phyloP scores from a whole-genome alignment of 2,888 invertebrate genomes.

The Ecliptopera silaceata region DNA sequence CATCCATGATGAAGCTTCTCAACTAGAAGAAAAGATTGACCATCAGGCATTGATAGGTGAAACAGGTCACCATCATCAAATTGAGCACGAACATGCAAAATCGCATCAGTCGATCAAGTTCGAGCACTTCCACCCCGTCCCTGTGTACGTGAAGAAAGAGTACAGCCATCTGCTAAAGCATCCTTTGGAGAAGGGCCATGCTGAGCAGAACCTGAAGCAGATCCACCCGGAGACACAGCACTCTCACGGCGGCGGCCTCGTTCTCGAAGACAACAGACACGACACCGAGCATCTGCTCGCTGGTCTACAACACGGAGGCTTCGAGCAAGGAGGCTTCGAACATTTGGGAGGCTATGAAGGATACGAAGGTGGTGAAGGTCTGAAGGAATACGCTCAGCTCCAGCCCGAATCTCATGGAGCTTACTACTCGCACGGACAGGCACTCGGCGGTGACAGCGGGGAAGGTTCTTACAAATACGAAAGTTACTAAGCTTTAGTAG shows the following conservation, averaged over 20 bases:
- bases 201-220: slow-evolving; percentile 83
- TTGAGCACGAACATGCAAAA: slow-evolving; percentile 86
- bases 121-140: slow-evolving; percentile 87
- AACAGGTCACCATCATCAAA: slow-evolving; percentile 82
- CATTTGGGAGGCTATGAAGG: slow-evolving; percentile 53
- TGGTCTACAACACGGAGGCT: slow-evolving; percentile 52
- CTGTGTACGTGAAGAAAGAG: slow-evolving; percentile 87
- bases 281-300: slow-evolving; percentile 66
- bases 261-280: slow-evolving; percentile 82
- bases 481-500: slow-evolving; percentile 60
- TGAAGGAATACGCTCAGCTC: slow-evolving; percentile 66
- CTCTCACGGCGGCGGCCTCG: slow-evolving; percentile 82
- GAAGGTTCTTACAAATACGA: slow-evolving; percentile 68
- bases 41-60: slow-evolving; percentile 71
- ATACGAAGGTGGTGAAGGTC: slow-evolving; percentile 64
- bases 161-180: slow-evolving; percentile 85
- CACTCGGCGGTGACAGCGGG: slow-evolving; percentile 58
- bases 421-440: slow-evolving; percentile 59
- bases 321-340: slow-evolving; percentile 52
- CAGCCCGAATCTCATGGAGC: slow-evolving; percentile 62
- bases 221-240: slow-evolving; percentile 85
- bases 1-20: slow-evolving; percentile 71
- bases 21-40: slow-evolving; percentile 66
- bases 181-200: slow-evolving; percentile 85
- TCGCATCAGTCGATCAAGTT: slow-evolving; percentile 88